phyloP scores from a whole-genome alignment of 1,140 invertebrate species.

The Bombus polaris region DNA sequence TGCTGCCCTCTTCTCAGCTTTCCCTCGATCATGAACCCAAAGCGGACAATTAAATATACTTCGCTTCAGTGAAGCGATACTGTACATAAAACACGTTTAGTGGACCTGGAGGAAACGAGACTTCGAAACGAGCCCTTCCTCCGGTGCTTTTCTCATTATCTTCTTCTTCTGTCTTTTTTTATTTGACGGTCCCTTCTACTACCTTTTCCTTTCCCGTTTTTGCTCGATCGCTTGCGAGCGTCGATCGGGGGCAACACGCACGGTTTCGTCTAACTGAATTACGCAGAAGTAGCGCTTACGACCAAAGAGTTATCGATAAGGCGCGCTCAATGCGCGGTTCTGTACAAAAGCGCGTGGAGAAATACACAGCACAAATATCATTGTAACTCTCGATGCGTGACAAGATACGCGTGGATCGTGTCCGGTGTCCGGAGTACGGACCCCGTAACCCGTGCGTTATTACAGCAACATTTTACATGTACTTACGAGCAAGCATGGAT shows the following conservation, averaged over 20 bases:
- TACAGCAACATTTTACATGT: conserved; percentile 36
- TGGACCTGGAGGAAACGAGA: conserved; percentile 45
- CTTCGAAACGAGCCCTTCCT: conserved; percentile 35
- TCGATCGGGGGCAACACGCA: conserved; percentile 4
- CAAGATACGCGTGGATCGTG: neutral
- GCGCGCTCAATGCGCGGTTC: conserved; percentile 50
- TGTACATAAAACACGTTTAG: conserved; percentile 61
- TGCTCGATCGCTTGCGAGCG: neutral
- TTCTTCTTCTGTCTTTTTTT: conserved; percentile 5
- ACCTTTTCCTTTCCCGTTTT: neutral
- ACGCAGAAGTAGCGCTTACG: conserved; percentile 64
- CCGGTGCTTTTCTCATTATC: conserved; percentile 41
- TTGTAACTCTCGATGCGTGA: conserved; percentile 12
- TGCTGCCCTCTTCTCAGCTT: conserved; percentile 18
- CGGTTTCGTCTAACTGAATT: conserved; percentile 41
- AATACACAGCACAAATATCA: conserved; percentile 15
- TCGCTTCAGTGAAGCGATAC: conserved; percentile 60
- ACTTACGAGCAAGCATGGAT: conserved; percentile 63
- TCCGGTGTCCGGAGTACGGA: neutral
- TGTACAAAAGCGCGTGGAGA: conserved; percentile 59
- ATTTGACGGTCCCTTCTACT: neutral
- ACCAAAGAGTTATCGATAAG: conserved; percentile 68
- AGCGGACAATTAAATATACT: conserved; percentile 40
- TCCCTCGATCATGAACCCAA: neutral
- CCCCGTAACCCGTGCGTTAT: neutral